These are phyloP conservation scores for Fulmarus glacialis DNA, from an alignment of 2,113 vertebrate species.

Conservation along the genomic window DNA sequence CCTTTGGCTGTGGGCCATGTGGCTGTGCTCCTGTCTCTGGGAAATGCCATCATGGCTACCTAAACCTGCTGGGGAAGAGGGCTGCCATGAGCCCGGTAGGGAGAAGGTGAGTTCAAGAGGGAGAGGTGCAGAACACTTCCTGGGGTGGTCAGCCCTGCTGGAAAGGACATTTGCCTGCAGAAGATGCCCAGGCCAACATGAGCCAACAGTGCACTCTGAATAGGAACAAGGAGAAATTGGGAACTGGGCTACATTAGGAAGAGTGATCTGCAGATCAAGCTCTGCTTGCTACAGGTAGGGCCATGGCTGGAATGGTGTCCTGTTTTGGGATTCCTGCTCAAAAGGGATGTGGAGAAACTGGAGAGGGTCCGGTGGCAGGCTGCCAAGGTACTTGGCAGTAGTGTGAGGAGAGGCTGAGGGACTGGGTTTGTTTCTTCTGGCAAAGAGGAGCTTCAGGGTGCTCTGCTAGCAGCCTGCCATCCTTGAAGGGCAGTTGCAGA, in stretches of 20 bases:
- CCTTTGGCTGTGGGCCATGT: neutral
- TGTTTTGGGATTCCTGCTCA: rapidly evolving
- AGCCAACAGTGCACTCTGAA: neutral
- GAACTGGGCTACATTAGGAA: neutral
- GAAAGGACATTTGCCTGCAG: neutral
- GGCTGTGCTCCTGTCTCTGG: neutral
- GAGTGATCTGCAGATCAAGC: neutral
- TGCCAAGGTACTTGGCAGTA: neutral
- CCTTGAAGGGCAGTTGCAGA: neutral
- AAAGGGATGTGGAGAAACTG: neutral
- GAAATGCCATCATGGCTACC: neutral
- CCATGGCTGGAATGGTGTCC: neutral
- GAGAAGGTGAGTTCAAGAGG: neutral
- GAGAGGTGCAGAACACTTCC: neutral
- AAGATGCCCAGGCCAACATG: neutral
- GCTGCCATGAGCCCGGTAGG: neutral
- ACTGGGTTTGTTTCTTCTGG: neutral
- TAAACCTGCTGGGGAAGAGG: neutral
- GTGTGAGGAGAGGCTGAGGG: neutral
- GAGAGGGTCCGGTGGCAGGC: neutral
- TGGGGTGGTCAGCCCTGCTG: too few species aligned
- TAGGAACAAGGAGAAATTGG: neutral
- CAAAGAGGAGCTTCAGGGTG: neutral
- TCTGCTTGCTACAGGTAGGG: neutral
- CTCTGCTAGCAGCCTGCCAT: neutral